Conservation (phyloP, 1,140 invertebrate species). For the Metaphire vulgaris region DNA sequence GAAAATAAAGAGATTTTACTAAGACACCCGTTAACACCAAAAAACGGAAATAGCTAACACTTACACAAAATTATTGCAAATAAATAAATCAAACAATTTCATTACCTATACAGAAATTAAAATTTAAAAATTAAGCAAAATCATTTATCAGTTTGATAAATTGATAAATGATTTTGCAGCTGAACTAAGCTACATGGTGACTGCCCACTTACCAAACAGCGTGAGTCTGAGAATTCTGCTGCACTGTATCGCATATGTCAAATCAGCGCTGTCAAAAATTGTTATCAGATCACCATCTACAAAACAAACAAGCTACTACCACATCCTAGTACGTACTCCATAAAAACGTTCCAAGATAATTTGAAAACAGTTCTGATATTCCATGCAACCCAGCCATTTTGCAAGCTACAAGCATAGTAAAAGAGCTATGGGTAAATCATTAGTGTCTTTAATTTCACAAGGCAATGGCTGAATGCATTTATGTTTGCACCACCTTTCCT, state of each 20-base stretch:
- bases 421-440: not conserved
- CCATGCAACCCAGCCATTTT: not conserved
- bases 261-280: conserved; percentile 67
- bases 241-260: conserved; percentile 67
- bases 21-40: too few relatives aligned
- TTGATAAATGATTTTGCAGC: too few relatives aligned
- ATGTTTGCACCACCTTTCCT: not conserved
- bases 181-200: too few relatives aligned
- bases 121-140: too few relatives aligned
- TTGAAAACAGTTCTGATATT: not conserved
- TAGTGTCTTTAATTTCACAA: not conserved
- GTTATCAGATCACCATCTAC: conserved; percentile 69
- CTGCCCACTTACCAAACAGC: conserved; percentile 57
- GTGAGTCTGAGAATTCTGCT: conserved; percentile 64
- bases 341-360: not conserved
- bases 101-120: too few relatives aligned
- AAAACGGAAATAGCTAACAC: too few relatives aligned
- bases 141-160: too few relatives aligned
- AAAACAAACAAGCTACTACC: not conserved
- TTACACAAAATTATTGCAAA: too few relatives aligned
- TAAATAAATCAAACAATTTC: too few relatives aligned
- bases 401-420: not conserved
- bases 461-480: not conserved
- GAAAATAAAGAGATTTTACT: too few relatives aligned
- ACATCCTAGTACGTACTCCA: not conserved